Percentiles rank a stretch among this genome's conserved stretches.
Evolutionary conservation across 2,888 invertebrate genomes (phyloP).

Genomic region (Podotricha telesiphe): DNA sequence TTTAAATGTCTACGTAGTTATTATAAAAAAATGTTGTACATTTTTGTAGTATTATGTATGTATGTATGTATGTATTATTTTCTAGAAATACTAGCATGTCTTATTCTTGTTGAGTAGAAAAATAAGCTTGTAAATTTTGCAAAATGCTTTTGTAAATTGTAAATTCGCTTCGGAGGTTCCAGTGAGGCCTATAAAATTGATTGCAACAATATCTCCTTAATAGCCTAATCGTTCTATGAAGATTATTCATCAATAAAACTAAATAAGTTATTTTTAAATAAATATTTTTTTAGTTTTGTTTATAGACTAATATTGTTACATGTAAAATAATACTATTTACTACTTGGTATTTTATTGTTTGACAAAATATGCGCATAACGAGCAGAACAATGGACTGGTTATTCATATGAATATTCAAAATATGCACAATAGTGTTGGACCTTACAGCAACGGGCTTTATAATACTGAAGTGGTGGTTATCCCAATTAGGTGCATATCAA

Average conservation of each 20-base stretch:
- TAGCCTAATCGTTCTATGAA: background rate
- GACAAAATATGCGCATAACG: background rate
- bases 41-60: too few species aligned
- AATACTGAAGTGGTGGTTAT: conserved; percentile 14
- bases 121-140: background rate
- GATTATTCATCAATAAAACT: too few species aligned
- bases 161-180: background rate
- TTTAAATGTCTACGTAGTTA: background rate
- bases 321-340: background rate
- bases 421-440: conserved; percentile 1
- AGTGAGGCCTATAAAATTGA: background rate
- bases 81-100: too few species aligned
- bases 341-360: background rate
- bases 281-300: too few species aligned
- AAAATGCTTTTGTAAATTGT: background rate
- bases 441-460: conserved; percentile 11
- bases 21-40: background rate
- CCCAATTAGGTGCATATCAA: background rate
- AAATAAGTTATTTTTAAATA: too few species aligned
- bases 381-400: conserved; percentile 3
- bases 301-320: background rate
- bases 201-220: background rate
- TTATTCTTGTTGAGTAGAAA: too few species aligned
- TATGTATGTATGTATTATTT: too few species aligned
- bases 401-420: conserved; percentile 16